Evolutionary conservation across 2,797 vertebrate genomes (phyloP).

Genomic region (Novumbra hubbsi): DNA sequence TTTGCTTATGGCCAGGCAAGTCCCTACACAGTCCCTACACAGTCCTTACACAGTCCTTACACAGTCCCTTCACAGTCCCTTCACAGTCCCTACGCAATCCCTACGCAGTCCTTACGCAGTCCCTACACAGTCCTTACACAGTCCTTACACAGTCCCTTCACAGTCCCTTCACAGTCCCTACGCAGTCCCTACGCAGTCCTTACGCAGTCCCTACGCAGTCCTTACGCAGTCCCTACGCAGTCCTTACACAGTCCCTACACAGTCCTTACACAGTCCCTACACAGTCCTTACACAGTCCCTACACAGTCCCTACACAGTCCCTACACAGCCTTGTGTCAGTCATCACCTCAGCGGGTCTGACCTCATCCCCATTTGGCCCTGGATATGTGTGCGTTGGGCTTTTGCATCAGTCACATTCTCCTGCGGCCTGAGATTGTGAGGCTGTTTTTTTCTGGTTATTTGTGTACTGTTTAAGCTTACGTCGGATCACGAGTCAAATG

Average conservation of each 20-base stretch:
- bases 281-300: background rate
- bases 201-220: background rate
- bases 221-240: background rate
- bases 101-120: background rate
- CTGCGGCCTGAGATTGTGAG: background rate
- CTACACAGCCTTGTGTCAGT: background rate
- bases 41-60: background rate
- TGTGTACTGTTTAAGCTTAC: background rate
- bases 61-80: background rate
- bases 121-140: background rate
- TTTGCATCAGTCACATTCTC: background rate
- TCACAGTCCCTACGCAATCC: background rate
- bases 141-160: background rate
- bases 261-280: background rate
- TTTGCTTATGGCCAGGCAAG: constrained; percentile 82
- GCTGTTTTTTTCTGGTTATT: background rate
- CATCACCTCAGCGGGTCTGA: background rate
- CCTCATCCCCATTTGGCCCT: background rate
- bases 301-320: background rate
- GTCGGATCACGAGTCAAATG: background rate
- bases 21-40: background rate
- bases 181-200: background rate
- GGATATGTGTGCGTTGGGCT: background rate
- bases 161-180: background rate
- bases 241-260: background rate